A percentile compares a stretch with the other conserved stretches of the same genome.
These are phyloP conservation scores for Gymnopithys bicolor DNA, from an alignment of 2,797 vertebrate genomes.

Conservation along the genomic window DNA sequence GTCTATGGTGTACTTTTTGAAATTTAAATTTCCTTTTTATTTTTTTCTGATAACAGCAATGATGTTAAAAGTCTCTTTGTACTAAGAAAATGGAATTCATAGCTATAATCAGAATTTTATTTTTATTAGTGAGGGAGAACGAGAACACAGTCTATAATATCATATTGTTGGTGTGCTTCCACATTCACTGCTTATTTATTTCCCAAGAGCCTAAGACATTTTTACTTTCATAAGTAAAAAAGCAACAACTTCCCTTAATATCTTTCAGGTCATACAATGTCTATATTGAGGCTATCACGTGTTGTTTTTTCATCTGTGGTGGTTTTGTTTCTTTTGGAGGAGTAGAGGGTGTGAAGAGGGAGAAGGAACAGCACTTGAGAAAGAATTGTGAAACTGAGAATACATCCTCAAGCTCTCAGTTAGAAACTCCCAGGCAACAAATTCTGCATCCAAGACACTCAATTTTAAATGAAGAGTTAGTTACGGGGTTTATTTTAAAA, in stretches of 20 bases:
- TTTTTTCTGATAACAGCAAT: background rate
- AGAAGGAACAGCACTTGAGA: background rate
- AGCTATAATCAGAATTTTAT: background rate
- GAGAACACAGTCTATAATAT: background rate
- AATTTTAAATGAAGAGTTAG: background rate
- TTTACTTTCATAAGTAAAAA: background rate
- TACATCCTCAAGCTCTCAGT: background rate
- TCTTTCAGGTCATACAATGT: background rate
- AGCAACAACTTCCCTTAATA: background rate
- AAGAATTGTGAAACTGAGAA: background rate
- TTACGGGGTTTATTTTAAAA: background rate
- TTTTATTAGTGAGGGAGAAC: background rate
- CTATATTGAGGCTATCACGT: background rate
- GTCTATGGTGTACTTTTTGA: background rate
- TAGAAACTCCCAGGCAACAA: background rate
- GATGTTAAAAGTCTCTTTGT: background rate
- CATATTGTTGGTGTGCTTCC: background rate
- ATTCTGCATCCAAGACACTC: background rate
- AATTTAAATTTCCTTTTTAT: background rate
- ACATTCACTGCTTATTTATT: conserved; percentile 10
- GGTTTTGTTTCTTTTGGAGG: background rate
- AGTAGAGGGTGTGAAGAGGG: background rate
- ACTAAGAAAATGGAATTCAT: background rate
- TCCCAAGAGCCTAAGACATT: background rate
- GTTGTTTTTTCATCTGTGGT: background rate